Conservation (phyloP, 2,113 vertebrate genomes). For the Psittacula cyanocephala region DNA sequence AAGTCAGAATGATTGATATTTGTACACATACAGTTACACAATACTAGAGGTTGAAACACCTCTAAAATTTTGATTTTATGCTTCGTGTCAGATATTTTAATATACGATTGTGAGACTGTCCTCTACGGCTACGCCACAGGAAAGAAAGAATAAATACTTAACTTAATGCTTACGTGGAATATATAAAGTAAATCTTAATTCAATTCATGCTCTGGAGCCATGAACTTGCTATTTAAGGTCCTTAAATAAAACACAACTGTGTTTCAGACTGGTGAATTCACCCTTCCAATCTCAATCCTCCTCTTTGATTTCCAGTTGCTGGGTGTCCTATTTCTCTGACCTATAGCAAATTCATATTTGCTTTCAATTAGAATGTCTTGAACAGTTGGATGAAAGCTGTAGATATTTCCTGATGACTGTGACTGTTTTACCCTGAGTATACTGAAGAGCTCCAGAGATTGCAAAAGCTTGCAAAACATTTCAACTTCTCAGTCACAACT, state of each 20-base stretch:
- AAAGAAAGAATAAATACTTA: not conserved
- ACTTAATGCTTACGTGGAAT: not conserved
- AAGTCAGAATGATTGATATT: not conserved
- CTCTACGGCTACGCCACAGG: not conserved
- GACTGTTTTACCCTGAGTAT: not conserved
- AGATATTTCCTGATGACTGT: not conserved
- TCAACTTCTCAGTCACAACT: not conserved
- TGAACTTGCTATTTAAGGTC: not conserved
- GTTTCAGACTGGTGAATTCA: not conserved
- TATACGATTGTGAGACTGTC: not conserved
- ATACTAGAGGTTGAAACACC: not conserved
- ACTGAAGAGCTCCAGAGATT: not conserved
- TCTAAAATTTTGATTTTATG: not conserved
- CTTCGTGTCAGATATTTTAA: not conserved
- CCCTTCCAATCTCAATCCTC: not conserved
- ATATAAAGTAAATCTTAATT: not conserved
- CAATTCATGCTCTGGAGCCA: not conserved
- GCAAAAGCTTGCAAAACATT: not conserved
- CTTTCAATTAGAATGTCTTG: not conserved
- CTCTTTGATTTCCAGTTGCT: not conserved
- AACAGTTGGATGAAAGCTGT: not conserved
- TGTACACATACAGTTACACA: not conserved
- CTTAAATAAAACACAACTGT: rapidly evolving
- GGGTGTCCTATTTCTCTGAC: not conserved
- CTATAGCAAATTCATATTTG: not conserved